These are phyloP conservation scores for Vidua macroura DNA, from an alignment of 2,113 vertebrate genomes.

Conservation along the genomic window DNA sequence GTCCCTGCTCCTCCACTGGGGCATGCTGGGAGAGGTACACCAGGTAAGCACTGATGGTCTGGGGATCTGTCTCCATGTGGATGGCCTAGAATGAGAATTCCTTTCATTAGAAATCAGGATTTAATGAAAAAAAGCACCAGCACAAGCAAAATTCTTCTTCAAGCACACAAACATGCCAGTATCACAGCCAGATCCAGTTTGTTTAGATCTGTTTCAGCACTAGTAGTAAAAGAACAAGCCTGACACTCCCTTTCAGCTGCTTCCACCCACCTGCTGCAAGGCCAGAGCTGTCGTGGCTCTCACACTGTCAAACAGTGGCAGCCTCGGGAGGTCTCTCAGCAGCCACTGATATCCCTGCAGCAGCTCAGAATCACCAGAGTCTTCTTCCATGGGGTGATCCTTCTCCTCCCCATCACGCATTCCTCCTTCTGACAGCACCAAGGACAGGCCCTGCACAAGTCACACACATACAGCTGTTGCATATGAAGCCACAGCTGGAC, in stretches of 20 bases:
- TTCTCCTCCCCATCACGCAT: conserved; percentile 89
- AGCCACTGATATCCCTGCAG: conserved; percentile 94
- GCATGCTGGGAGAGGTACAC: conserved; percentile 97
- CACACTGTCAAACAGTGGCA: conserved; percentile 92
- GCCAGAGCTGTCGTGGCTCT: conserved; percentile 87
- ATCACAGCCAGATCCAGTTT: fast-evolving
- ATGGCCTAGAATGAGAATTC: conserved; percentile 79
- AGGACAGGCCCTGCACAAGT: conserved; percentile 83
- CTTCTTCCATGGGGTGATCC: conserved; percentile 92
- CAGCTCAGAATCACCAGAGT: conserved; percentile 80
- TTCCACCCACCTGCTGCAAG: conserved; percentile 85
- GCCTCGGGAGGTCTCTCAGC: conserved; percentile 87
- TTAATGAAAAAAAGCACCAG: background rate
- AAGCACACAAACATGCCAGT: fast-evolving
- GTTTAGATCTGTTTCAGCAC: background rate
- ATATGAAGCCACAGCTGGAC: background rate
- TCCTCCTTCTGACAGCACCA: conserved; percentile 90
- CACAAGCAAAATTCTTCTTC: background rate
- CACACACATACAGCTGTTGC: background rate
- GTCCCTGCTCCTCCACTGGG: conserved; percentile 90
- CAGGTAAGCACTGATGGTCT: conserved; percentile 95
- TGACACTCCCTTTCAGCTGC: background rate
- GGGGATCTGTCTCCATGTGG: conserved; percentile 96
- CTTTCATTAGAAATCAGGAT: background rate
- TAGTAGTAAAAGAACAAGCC: background rate